Evolutionary conservation across 1,140 invertebrate genomes (phyloP).

Genomic region (Mycetomoellerius zeteki): DNA sequence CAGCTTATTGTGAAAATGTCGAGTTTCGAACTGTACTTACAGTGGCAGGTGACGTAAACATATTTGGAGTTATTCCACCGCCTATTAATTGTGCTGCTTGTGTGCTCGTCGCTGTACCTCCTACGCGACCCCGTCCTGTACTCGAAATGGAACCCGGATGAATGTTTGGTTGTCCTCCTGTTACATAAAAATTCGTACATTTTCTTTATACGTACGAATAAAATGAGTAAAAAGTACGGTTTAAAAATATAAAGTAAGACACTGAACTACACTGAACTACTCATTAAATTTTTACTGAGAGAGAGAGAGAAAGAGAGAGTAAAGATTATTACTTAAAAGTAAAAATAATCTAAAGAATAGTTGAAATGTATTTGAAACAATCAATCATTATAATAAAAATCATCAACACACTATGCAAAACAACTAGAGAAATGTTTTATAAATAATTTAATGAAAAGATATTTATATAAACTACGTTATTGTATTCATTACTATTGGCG

Average conservation of each 20-base stretch:
- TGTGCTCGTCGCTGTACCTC: slow-evolving; percentile 89
- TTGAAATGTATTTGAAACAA: background rate
- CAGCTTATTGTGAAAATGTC: slow-evolving; percentile 65
- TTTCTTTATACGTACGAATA: background rate
- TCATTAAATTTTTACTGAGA: background rate
- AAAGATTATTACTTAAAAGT: background rate
- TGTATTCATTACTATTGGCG: background rate
- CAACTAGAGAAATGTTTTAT: background rate
- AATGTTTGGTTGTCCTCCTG: slow-evolving; percentile 88
- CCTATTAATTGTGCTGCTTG: slow-evolving; percentile 91
- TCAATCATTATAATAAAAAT: background rate
- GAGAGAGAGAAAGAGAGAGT: background rate
- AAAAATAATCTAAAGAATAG: background rate
- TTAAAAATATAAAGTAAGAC: background rate
- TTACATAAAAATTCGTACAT: slow-evolving; percentile 25
- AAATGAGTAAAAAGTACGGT: background rate
- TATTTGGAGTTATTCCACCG: slow-evolving; percentile 91
- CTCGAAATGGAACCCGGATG: slow-evolving; percentile 90
- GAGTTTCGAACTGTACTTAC: slow-evolving; percentile 78
- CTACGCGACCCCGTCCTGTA: slow-evolving; percentile 88
- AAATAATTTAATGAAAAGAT: background rate
- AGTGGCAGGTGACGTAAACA: slow-evolving; percentile 88
- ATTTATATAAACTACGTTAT: background rate
- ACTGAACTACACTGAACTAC: background rate
- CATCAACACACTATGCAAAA: background rate